Base-by-base conservation (phyloP, 2,113 vertebrate species). In the Aspiorhynchus laticeps region DNA sequence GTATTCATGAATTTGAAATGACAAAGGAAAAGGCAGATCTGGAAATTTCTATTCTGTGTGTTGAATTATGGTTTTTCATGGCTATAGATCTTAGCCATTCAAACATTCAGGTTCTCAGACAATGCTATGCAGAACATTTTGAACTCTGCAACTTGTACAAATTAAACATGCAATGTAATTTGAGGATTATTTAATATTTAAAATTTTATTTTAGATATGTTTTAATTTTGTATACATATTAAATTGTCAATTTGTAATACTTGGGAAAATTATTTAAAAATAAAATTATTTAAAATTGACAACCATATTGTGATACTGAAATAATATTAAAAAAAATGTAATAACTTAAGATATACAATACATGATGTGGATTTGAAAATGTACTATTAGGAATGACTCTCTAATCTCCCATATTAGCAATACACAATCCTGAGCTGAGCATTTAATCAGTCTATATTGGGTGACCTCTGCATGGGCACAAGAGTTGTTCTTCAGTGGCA, bases 401-500 rank as follows among this genome's bases (percentile, higher is more conserved):
- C 33, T 59, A 24, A 80, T 61, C 51, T 80, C 77, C 21, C 6
- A 8, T 38, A 7, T 80, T 80, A 53, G 26, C 8, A 11, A 8
- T 26, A 65, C 79, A 33, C 14, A 80, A 38, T 28, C 56, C n/a
- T 17, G 59, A 81, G 5, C 24, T 19, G 12, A 38, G 79, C 14
- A 43, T 59, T 59, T 80, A 7, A 33, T 81, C n/a, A 28, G 79
- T 81, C 59, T 10, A 81, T 28, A 63, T 53, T 79, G 48, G 33
- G 31, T 83, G 87, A 71, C 38, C 79, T 69, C 41, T 71, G 28
- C 48, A 36, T 53, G 56, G 80, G 80, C 51, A 67, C 24, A 21
- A 43, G 11, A 56, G 78, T 83, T 48, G 85, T 88, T 76, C 71
- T 24, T 71, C 77, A 85, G 71, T 82, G 71, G 71, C 67, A 85